Base-by-base conservation (phyloP, 2,113 vertebrate genomes). In the Phalacrocorax pelagicus region DNA sequence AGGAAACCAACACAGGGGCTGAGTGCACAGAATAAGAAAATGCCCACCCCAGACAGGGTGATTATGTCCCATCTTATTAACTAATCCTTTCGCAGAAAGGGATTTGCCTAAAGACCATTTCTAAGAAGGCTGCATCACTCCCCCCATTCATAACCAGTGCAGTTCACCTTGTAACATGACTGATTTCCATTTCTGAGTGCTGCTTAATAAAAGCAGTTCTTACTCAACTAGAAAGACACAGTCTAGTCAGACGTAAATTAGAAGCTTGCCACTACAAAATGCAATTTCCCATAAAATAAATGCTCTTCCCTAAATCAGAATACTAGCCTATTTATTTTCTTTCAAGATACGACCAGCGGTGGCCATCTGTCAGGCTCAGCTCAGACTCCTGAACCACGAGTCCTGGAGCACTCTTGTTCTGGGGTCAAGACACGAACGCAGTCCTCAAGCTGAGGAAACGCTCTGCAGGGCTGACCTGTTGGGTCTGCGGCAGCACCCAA, bases 61-160 rank as follows among this genome's bases (percentile, higher is more conserved):
- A 94, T 95, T 94, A 92, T 94, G 97, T 97, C 96, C 58, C 54
- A 42, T 97, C 92, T 82, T 70, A 92, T 96, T 96, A 97, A 95
- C 55, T 97, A 97, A 97, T 96, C 91, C 77, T 88, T 75, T 46
- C 63, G 81, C 73, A 88, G 86, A 90, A 95, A 91, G 86, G 80
- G 91, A 96, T 98, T 98, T 97, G 74, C 79, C 71, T 94, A 9
- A 51, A 92, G 96, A 81, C 61, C 23, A 18, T 77, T 95, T 84
- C 52, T 78, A 94, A 95, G 89, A 70, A 92, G 74, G 70, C 87
- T 82, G 91, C 44, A 71, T 67, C 46, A 57, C 57, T 85, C 57
- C 52, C 42, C 34, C 79, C 77, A 38, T 96, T 96, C 92, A 81
- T 79, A 92, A 85, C 62, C 15, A 80, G 32, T 8, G n/a, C 0